Evolutionary conservation across 2,888 invertebrate genomes (phyloP).

Genomic region (Byasa hedistus): DNA sequence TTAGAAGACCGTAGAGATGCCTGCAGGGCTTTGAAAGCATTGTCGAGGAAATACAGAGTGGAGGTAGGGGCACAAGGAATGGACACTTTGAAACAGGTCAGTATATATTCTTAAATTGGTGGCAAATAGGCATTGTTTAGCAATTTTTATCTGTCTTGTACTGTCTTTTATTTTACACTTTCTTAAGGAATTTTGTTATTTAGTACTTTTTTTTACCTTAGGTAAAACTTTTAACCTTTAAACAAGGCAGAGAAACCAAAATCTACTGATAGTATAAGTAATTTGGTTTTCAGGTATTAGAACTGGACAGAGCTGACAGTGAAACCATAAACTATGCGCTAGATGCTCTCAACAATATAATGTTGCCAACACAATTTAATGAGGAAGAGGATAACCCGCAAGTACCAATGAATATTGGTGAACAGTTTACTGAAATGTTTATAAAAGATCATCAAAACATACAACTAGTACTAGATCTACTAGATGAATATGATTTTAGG

Average conservation of each 20-base stretch:
- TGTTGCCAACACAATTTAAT: slow-evolving; percentile 88
- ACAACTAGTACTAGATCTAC: slow-evolving; percentile 86
- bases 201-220: too few relatives aligned
- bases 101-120: too few relatives aligned
- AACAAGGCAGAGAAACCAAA: too few relatives aligned
- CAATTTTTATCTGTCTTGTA: too few relatives aligned
- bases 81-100: slow-evolving; percentile 83
- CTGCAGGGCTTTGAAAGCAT: slow-evolving; percentile 94
- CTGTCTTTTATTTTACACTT: too few relatives aligned
- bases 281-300: slow-evolving; percentile 82
- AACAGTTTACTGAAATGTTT: slow-evolving; percentile 98
- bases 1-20: slow-evolving; percentile 98
- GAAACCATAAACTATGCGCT: slow-evolving; percentile 96
- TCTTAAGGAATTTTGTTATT: too few relatives aligned
- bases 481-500: slow-evolving; percentile 97
- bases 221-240: too few relatives aligned
- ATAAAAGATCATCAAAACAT: slow-evolving; percentile 94
- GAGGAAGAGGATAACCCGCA: slow-evolving; percentile 87
- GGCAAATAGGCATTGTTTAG: not conserved
- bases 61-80: slow-evolving; percentile 97
- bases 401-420: slow-evolving; percentile 87
- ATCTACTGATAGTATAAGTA: not conserved
- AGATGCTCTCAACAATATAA: slow-evolving; percentile 95
- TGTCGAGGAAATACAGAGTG: slow-evolving; percentile 94
- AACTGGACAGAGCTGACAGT: slow-evolving; percentile 92